Evolutionary conservation across 2,888 invertebrate genomes (phyloP).

Genomic region (Drosophila nigricruria): DNA sequence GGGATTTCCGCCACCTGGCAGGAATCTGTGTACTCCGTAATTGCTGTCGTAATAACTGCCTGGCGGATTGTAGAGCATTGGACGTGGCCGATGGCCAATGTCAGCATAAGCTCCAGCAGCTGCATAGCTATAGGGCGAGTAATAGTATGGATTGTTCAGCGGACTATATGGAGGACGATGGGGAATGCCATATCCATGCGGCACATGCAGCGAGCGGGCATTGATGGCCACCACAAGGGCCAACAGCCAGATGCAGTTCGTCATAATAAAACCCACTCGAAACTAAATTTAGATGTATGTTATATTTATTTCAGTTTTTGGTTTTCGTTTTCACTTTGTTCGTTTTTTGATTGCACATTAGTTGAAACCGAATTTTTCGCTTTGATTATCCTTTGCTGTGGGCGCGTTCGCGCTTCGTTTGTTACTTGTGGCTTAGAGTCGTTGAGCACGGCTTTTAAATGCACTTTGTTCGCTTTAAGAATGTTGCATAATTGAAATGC

Average conservation of each 20-base stretch:
- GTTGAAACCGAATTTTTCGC: not conserved
- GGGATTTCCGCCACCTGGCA: slow-evolving; percentile 85
- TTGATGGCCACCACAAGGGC: slow-evolving; percentile 36
- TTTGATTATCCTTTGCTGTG: slow-evolving; percentile 30
- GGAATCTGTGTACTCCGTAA: slow-evolving; percentile 73
- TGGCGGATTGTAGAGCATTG: slow-evolving; percentile 51
- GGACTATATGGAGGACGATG: not conserved
- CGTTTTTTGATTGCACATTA: slow-evolving; percentile 23
- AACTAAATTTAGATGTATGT: not conserved
- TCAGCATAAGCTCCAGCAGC: slow-evolving; percentile 3
- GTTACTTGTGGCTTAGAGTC: slow-evolving; percentile 44
- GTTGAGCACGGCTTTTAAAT: slow-evolving; percentile 50
- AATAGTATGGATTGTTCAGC: slow-evolving; percentile 38
- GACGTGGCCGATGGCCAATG: slow-evolving; percentile 44
- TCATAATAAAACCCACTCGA: slow-evolving; percentile 35
- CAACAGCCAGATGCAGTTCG: slow-evolving; percentile 59
- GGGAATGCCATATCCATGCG: slow-evolving; percentile 13
- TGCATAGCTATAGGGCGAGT: slow-evolving; percentile 41
- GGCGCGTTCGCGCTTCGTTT: slow-evolving; percentile 35
- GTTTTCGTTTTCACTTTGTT: slow-evolving; percentile 4
- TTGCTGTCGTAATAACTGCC: slow-evolving; percentile 78
- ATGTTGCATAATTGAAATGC: slow-evolving; percentile 72
- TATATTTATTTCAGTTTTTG: not conserved
- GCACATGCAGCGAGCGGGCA: slow-evolving; percentile 41
- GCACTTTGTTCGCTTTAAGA: slow-evolving; percentile 45